A percentile compares a stretch with the other conserved stretches of the same genome.
phyloP scores from a whole-genome alignment of 2,113 vertebrate genomes.

The Chitala chitala region DNA sequence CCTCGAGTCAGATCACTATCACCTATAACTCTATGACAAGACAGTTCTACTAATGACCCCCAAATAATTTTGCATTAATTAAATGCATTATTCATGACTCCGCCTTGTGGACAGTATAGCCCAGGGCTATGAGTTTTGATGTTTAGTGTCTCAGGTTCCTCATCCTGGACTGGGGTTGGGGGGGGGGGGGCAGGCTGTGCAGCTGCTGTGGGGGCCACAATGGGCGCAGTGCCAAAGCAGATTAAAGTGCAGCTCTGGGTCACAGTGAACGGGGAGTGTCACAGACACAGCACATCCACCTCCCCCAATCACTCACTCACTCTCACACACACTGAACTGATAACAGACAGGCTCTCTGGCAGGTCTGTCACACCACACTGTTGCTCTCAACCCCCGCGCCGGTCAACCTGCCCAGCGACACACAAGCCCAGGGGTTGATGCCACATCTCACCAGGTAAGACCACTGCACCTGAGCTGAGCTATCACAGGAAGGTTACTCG shows the following conservation, averaged over 20 bases:
- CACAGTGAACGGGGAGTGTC: constrained; percentile 33
- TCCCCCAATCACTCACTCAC: constrained; percentile 25
- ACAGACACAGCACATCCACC: constrained; percentile 30
- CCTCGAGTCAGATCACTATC: neutral
- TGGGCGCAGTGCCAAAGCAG: constrained; percentile 29
- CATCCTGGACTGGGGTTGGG: constrained; percentile 22
- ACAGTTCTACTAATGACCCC: constrained; percentile 30
- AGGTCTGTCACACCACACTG: neutral
- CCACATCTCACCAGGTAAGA: neutral
- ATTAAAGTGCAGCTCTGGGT: constrained; percentile 35
- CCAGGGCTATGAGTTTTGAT: constrained; percentile 16
- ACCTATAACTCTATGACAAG: neutral
- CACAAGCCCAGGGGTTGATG: neutral
- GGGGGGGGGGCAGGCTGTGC: constrained; percentile 29
- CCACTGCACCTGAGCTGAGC: neutral
- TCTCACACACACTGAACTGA: constrained; percentile 22
- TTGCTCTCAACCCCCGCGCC: neutral
- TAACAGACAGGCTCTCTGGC: constrained; percentile 31
- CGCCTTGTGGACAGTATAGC: neutral
- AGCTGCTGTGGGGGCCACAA: constrained; percentile 35
- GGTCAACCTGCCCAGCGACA: neutral
- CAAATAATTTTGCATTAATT: constrained; percentile 41
- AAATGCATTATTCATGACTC: constrained; percentile 45
- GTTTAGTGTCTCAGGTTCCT: constrained; percentile 36
- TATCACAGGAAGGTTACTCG: too few relatives aligned